Percentiles rank a stretch among this genome's conserved stretches.
Conservation (phyloP, 1,140 invertebrate species). For the Aculops lycopersici region DNA sequence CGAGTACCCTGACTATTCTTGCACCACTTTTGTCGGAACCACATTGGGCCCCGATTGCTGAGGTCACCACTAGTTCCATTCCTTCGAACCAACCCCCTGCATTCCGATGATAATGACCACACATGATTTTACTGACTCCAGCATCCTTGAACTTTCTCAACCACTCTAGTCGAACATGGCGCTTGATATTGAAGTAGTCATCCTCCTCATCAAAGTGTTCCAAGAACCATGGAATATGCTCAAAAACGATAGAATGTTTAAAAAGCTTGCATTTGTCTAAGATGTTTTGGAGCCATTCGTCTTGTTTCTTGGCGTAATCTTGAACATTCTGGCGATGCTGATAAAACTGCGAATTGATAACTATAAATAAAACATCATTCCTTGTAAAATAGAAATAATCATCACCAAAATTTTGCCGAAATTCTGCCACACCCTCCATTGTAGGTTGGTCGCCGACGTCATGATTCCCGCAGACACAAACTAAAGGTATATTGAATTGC, state of each 20-base stretch:
- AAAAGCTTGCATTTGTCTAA: constrained; percentile 4
- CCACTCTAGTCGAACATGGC: constrained; percentile 14
- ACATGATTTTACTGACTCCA: constrained; percentile 21
- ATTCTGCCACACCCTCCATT: constrained; percentile 15
- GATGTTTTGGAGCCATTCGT: constrained; percentile 16
- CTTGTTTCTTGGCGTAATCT: constrained; percentile 17
- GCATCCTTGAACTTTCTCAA: constrained; percentile 17
- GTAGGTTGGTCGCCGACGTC: constrained; percentile 23
- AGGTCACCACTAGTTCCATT: constrained; percentile 20
- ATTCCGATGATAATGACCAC: constrained; percentile 25
- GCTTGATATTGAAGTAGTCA: constrained; percentile 18
- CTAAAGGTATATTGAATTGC: constrained; percentile 18
- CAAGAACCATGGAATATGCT: constrained; percentile 24
- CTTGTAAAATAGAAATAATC: constrained; percentile 24
- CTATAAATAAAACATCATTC: constrained; percentile 22
- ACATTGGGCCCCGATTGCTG: constrained; percentile 21
- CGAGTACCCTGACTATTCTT: constrained; percentile 18
- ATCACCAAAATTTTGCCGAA: constrained; percentile 20
- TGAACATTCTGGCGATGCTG: constrained; percentile 12
- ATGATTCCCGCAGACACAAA: constrained; percentile 26
- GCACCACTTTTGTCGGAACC: constrained; percentile 17
- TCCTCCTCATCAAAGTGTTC: constrained; percentile 15
- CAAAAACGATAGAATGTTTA: constrained; percentile 19
- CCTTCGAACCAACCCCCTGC: constrained; percentile 18
- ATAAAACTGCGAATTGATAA: constrained; percentile 22